phyloP scores from a whole-genome alignment of 2,113 vertebrate genomes.

The Coptodon bakossiorum region DNA sequence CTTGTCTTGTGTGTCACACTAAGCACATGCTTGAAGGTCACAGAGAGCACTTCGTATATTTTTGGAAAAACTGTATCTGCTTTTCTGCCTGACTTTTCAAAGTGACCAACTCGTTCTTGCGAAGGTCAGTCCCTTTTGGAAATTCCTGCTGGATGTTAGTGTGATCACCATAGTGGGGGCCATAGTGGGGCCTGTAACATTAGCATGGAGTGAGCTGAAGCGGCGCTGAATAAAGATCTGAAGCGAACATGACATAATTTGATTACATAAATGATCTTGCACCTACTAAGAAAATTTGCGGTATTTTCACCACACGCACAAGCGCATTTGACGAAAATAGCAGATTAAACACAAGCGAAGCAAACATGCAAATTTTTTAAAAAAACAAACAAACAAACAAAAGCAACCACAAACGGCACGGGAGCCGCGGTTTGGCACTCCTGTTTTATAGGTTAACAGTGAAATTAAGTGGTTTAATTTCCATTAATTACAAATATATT shows the following conservation, averaged over 20 bases:
- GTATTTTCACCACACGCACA: neutral
- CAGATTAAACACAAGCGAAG: neutral
- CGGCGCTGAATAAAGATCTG: neutral
- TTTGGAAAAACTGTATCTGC: neutral
- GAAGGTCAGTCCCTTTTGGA: neutral
- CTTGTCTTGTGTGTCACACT: neutral
- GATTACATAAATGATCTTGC: neutral
- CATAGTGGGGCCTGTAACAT: too few species aligned
- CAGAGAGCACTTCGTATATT: neutral
- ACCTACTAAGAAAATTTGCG: neutral
- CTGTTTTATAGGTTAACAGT: neutral
- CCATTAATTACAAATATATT: neutral
- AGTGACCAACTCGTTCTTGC: neutral
- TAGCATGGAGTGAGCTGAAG: neutral
- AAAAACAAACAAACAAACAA: neutral
- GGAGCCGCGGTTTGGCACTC: accelerated
- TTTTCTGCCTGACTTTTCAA: neutral
- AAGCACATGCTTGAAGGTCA: neutral
- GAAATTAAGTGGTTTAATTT: neutral
- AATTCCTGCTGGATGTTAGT: neutral
- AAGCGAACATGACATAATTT: neutral
- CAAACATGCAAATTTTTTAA: neutral
- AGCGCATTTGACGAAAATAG: neutral
- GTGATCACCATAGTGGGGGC: too few species aligned
- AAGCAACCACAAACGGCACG: accelerated